Percentiles rank a stretch among this genome's conserved stretches.
Conservation (phyloP, 2,888 invertebrate species). For the Platycheirus albimanus region DNA sequence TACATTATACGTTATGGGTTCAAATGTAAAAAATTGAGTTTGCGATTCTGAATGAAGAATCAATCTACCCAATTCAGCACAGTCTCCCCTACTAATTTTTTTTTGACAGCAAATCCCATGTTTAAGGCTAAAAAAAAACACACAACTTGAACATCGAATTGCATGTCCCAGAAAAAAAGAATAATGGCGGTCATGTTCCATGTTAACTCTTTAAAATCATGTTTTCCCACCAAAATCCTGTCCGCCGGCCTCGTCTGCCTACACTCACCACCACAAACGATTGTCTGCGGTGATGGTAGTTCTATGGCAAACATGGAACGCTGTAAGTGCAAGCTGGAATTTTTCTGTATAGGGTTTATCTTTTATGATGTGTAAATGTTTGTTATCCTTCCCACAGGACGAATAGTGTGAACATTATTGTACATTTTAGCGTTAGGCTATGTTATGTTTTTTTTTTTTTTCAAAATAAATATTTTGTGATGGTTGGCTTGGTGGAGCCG, state of each 20-base stretch:
- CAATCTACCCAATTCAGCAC: no score
- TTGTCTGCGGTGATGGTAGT: background rate
- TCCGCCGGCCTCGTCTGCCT: background rate
- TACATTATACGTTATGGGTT: no score
- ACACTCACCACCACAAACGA: background rate
- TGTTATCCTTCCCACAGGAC: background rate
- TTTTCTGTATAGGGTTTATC: background rate
- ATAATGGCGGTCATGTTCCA: background rate
- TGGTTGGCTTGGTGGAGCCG: background rate
- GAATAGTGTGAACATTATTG: no score
- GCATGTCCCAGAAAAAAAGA: conserved; percentile 2
- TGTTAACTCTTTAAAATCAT: conserved; percentile 1
- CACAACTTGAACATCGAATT: conserved; percentile 18
- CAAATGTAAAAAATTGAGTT: no score
- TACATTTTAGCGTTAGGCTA: no score
- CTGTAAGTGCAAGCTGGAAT: background rate
- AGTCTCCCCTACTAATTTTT: no score
- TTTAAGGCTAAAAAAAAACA: background rate
- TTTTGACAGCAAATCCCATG: no score
- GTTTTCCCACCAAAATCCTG: background rate
- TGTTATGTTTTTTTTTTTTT: background rate
- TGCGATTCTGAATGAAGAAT: no score
- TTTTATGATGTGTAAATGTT: background rate
- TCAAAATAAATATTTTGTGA: background rate
- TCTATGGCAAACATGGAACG: conserved; percentile 20